Conservation (phyloP, 2,113 vertebrate species). For the Sorex araneus region DNA sequence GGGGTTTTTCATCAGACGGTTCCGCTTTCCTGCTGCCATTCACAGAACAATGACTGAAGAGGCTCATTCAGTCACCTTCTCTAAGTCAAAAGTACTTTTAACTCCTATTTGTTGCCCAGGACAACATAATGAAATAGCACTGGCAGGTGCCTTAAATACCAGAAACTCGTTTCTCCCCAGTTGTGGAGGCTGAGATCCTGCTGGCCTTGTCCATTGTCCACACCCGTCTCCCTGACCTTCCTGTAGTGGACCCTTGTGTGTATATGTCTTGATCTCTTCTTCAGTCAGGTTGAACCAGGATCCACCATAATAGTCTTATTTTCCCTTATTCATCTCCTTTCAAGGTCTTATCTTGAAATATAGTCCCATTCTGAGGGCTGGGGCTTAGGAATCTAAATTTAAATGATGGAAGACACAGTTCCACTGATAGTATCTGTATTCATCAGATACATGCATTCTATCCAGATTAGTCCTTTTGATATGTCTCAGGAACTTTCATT, state of each 20-base stretch:
- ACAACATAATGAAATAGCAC: neutral
- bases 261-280: neutral
- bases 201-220: too few species aligned
- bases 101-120: neutral
- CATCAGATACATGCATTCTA: neutral
- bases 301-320: neutral
- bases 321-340: neutral
- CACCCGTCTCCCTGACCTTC: neutral
- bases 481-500: too few species aligned
- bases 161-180: neutral
- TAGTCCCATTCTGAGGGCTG: neutral
- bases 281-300: neutral
- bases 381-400: neutral
- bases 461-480: neutral
- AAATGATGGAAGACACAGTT: neutral
- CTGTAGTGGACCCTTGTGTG: neutral
- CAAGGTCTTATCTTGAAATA: neutral
- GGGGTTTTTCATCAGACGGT: conserved; percentile 19
- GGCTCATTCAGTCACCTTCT: neutral
- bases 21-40: neutral
- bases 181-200: neutral
- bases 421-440: neutral
- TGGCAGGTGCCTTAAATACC: neutral
- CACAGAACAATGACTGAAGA: neutral
- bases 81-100: neutral